Evolutionary conservation across 1,140 invertebrate species (phyloP), one percentile per base, ranked within the genome.

Genomic region (Caerostris extrusa): DNA sequence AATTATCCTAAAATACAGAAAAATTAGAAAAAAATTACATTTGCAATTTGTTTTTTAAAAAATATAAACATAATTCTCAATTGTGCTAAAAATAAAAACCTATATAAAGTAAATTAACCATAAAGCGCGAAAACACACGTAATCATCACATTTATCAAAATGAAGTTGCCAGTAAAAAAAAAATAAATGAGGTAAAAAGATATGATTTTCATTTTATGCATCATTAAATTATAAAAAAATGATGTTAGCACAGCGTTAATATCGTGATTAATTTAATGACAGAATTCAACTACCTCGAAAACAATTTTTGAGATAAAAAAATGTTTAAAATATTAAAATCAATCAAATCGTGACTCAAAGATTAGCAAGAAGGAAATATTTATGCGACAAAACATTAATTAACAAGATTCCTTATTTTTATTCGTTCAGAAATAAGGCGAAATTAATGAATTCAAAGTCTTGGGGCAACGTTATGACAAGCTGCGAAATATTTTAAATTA

Each of bases 321-420:
- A 50, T 12, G 14, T 77, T 77, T 14, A 53, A 77, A 77, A 77
- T 77, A 77, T 77, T 77, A 77, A 53, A 77, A 77, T 77, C 34
- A 53, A 14, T 77, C 19, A 77, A 77, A 77, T 77, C 19, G 50
- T 10, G 7, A 67, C n/a, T n/a, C 61, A 14, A 17, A n/a, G 61
- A n/a, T 34, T 17, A 12, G 17, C 61, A 12, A 17, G 12, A 67
- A 67, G n/a, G 61, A 67, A 67, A 17, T 17, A 7, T 67, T 67
- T 5, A 5, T 67, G 14, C 61, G 61, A 67, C 61, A 67, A 67
- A 67, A n/a, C 17, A 67, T 67, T 67, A 67, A 67, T 67, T 67
- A 67, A n/a, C 61, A 17, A 67, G 61, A n/a, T 67, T 67, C n/a
- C 12, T 67, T 67, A 67, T 67, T 67, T 6, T 14, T 67, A 67